Conservation (phyloP, 2,888 invertebrate genomes). For the Patella ulyssiponensis region DNA sequence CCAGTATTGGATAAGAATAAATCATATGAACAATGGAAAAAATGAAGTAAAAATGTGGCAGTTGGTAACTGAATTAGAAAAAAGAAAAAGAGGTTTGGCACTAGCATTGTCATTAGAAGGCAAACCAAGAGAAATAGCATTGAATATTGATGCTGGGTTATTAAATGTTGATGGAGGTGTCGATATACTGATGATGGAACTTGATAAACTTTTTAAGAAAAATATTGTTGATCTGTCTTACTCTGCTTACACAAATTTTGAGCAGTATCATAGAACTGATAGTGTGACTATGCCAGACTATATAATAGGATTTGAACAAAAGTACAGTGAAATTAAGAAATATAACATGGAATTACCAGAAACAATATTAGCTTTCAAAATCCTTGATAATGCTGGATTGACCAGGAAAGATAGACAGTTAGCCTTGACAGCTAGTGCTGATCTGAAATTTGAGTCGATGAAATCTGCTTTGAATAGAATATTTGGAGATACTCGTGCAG, state of each 20-base stretch:
- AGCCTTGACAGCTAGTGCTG: not conserved
- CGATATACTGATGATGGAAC: not conserved
- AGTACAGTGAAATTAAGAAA: not conserved
- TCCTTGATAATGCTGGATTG: not conserved
- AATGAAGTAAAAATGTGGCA: not conserved
- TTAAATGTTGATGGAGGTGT: not conserved
- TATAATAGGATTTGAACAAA: not conserved
- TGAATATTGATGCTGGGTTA: not conserved
- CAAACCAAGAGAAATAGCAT: not conserved
- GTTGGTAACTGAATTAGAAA: not conserved
- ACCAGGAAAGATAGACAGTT: not conserved
- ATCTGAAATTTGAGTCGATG: not conserved
- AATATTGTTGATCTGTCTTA: not conserved
- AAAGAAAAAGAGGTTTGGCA: not conserved
- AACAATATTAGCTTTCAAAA: not conserved
- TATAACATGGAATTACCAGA: not conserved
- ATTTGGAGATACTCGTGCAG: not conserved
- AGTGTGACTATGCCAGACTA: too few relatives aligned
- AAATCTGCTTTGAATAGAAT: not conserved
- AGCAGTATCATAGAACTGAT: not conserved
- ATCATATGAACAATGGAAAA: not conserved
- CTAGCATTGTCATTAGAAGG: not conserved
- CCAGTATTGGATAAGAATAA: not conserved
- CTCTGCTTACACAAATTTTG: not conserved
- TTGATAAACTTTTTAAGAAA: conserved; percentile 1